Conservation (phyloP, 2,113 vertebrate genomes). For the Ammospiza nelsoni region DNA sequence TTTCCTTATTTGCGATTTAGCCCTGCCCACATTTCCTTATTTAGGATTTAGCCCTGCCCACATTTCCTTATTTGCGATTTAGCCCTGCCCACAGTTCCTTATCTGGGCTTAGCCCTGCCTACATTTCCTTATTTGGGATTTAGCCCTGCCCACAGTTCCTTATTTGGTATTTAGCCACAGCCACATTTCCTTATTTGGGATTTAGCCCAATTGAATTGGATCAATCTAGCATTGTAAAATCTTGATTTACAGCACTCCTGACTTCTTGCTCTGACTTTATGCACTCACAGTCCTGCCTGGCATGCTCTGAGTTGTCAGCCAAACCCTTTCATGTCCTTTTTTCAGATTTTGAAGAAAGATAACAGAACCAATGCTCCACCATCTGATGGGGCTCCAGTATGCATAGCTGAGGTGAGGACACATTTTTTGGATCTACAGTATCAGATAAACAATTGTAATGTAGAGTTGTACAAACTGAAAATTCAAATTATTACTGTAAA, state of each 20-base stretch:
- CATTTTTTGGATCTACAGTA: background rate
- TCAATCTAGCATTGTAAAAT: background rate
- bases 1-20: too few relatives aligned
- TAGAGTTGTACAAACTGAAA: background rate
- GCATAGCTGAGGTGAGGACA: constrained; percentile 73
- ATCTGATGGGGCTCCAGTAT: constrained; percentile 35
- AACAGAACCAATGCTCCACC: constrained; percentile 17
- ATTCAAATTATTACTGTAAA: background rate
- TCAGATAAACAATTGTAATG: background rate
- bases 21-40: too few relatives aligned
- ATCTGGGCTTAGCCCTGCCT: too few relatives aligned
- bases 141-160: too few relatives aligned
- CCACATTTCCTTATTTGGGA: too few relatives aligned
- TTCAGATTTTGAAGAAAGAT: constrained; percentile 77
- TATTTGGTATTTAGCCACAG: too few relatives aligned
- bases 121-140: too few relatives aligned
- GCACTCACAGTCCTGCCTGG: background rate
- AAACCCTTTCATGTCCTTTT: background rate
- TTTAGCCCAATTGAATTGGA: background rate
- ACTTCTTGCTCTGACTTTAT: background rate
- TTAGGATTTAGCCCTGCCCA: too few relatives aligned
- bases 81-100: too few relatives aligned
- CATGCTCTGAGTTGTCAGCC: background rate
- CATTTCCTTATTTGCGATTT: too few relatives aligned
- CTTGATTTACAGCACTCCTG: background rate